These are phyloP conservation scores for Lepidocolaptes lacrymiger DNA, from an alignment of 2,797 vertebrate species.

Conservation along the genomic window DNA sequence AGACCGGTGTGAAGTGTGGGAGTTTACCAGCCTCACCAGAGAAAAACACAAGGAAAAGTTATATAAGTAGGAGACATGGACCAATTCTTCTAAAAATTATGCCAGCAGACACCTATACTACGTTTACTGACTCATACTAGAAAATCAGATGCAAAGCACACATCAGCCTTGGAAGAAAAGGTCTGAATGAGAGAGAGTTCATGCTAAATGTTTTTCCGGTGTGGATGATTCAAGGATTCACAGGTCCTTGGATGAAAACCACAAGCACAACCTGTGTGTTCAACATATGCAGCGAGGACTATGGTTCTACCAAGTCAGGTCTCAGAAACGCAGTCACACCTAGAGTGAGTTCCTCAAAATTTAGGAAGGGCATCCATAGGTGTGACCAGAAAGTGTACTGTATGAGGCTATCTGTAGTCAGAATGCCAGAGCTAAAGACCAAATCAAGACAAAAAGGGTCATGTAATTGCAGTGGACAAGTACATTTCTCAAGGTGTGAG, in stretches of 20 bases:
- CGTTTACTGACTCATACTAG: not conserved
- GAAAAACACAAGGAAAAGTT: not conserved
- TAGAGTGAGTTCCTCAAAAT: not conserved
- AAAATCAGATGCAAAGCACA: slow-evolving; percentile 2
- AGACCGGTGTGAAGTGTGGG: not conserved
- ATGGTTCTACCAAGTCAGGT: not conserved
- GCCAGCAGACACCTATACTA: not conserved
- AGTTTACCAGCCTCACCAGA: not conserved
- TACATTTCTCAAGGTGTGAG: not conserved
- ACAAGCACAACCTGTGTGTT: not conserved
- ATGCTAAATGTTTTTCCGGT: not conserved
- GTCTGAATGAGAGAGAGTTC: not conserved
- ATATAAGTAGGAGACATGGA: not conserved
- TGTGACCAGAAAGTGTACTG: not conserved
- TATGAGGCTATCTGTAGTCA: not conserved
- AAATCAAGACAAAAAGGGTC: not conserved
- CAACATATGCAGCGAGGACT: rapidly evolving
- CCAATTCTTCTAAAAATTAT: not conserved
- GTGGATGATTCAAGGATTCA: not conserved
- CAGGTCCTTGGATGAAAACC: not conserved
- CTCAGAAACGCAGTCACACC: not conserved
- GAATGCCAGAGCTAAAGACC: not conserved
- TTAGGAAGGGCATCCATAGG: not conserved
- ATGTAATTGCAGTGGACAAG: not conserved
- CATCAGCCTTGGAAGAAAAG: not conserved